A percentile compares a stretch with the other conserved stretches of the same genome.
Conservation (phyloP, 2,888 invertebrate species). For the Phyto melanocephala region DNA sequence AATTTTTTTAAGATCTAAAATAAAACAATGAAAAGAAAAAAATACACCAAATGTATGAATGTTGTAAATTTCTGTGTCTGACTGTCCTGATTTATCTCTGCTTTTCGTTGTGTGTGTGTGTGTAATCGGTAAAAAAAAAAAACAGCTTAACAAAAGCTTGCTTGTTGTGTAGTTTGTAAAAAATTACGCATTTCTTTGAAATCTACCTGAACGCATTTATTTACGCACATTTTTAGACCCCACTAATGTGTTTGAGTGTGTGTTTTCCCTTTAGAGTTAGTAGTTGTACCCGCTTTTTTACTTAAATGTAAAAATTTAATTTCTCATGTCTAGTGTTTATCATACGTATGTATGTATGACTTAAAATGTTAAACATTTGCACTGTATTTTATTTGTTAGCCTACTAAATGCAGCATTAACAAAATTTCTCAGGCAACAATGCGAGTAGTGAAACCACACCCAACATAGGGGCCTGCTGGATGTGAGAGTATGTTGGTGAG, state of each 20-base stretch:
- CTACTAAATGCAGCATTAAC: constrained; percentile 31
- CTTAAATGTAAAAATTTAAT: not conserved
- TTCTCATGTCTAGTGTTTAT: not conserved
- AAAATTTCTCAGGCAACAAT: not conserved
- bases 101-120: not conserved
- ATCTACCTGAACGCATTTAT: not conserved
- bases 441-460: constrained; percentile 41
- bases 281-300: not conserved
- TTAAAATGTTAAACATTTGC: constrained; percentile 41
- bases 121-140: not conserved
- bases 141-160: constrained; percentile 7
- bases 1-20: constrained; percentile 7
- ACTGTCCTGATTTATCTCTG: not conserved
- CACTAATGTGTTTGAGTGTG: not conserved
- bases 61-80: not conserved
- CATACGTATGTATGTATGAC: not conserved
- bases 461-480: constrained; percentile 20
- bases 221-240: not conserved
- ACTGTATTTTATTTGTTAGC: not conserved
- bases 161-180: not conserved
- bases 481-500: not conserved
- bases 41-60: not conserved
- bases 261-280: not conserved
- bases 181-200: constrained; percentile 52
- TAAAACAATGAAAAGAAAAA: not conserved